Conservation (phyloP, 1,140 invertebrate species). For the Drosophila arawakana region DNA sequence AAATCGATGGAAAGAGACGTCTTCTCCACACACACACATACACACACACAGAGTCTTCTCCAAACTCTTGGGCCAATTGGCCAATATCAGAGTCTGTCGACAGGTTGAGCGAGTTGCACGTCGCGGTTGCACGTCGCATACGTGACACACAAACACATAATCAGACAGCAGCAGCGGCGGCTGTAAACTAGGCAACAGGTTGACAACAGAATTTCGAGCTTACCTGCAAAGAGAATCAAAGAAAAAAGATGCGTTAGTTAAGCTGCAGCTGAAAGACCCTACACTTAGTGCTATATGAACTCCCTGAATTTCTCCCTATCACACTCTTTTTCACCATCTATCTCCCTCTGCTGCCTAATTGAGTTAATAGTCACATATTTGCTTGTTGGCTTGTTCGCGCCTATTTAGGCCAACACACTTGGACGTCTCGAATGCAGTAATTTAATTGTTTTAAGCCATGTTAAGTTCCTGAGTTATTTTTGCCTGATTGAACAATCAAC, state of each 20-base stretch:
- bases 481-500: conserved; percentile 32
- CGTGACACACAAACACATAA: conserved; percentile 64
- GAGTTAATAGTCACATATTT: conserved; percentile 59
- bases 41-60: conserved; percentile 47
- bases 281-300: neutral
- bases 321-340: conserved; percentile 6
- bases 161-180: neutral
- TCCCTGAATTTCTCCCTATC: neutral
- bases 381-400: conserved; percentile 10
- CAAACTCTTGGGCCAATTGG: conserved; percentile 41
- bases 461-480: conserved; percentile 20
- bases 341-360: conserved; percentile 54
- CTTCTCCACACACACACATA: too few relatives aligned
- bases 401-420: conserved; percentile 60
- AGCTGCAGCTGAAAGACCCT: conserved; percentile 38
- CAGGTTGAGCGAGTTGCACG: conserved; percentile 73
- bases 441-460: conserved; percentile 63
- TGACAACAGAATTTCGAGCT: conserved; percentile 42
- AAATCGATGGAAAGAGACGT: conserved; percentile 24
- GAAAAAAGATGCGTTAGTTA: conserved; percentile 60
- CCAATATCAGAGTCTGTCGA: conserved; percentile 55
- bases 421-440: conserved; percentile 65
- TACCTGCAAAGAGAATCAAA: conserved; percentile 60
- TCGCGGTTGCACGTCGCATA: conserved; percentile 32
- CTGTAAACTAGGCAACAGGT: conserved; percentile 45